Conservation (phyloP, 92 coral and sea anemone genomes). For the Chrysogorgia sp. region DNA sequence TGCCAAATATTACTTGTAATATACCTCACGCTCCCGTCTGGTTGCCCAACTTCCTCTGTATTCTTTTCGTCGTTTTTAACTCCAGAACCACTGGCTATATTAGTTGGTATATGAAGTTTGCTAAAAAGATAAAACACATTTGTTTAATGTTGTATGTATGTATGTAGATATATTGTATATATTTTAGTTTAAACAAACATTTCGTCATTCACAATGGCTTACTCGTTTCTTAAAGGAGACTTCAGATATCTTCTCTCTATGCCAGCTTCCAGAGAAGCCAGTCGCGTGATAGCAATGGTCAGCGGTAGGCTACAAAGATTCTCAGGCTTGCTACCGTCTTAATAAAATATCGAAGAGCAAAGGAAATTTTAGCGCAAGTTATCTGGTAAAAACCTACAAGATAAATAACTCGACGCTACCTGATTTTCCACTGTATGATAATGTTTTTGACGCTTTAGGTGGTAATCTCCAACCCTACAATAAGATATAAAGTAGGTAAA, state of each 20-base stretch:
- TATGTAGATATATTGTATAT: no score
- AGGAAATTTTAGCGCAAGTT: background rate
- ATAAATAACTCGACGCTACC: conserved; percentile 68
- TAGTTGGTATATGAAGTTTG: conserved; percentile 71
- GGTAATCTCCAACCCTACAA: conserved; percentile 95
- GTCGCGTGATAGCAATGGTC: conserved; percentile 79
- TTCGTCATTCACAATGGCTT: conserved; percentile 33
- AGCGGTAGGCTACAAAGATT: conserved; percentile 67
- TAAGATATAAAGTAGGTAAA: background rate
- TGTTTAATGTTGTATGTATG: no score
- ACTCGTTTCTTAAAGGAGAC: conserved; percentile 94
- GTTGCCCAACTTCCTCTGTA: conserved; percentile 17
- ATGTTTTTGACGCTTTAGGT: conserved; percentile 80
- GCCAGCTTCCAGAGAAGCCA: conserved; percentile 81
- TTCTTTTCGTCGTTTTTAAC: conserved; percentile 26
- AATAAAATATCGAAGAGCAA: background rate
- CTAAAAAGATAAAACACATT: conserved; percentile 1
- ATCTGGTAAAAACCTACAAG: background rate
- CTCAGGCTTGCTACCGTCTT: conserved; percentile 9
- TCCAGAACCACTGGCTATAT: conserved; percentile 84
- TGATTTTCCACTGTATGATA: conserved; percentile 67
- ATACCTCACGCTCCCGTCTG: conserved; percentile 4
- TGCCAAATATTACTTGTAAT: background rate
- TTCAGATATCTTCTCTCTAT: conserved; percentile 92
- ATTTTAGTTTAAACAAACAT: no score